Evolutionary conservation across 2,797 vertebrate species (phyloP), one percentile per base, ranked within the genome.

Genomic region (Poecilia velifera): DNA sequence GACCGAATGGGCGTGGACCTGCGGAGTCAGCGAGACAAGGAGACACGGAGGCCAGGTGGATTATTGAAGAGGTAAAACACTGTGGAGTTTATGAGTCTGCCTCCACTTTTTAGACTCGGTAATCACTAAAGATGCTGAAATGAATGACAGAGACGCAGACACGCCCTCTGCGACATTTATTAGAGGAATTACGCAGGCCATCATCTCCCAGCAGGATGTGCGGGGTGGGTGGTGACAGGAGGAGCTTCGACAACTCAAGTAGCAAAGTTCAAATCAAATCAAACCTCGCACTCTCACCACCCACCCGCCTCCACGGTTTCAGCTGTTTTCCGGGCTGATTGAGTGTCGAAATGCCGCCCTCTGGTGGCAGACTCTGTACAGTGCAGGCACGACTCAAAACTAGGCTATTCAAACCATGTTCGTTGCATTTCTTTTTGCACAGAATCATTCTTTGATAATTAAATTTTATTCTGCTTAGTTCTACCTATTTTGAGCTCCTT

Each of bases 1-100:
- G 43, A 93, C 93, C 0, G 92, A 94, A 74, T 93, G 94, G 82
- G 94, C 93, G 43, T 94, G 94, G 77, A 94, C 90, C 93, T 94
- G 87, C 14, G 39, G 28, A 57, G 79, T 79, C 36, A 43, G 79
- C 14, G 41, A 82, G 41, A 86, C 4, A 13, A 46, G 3, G n/a
- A 68, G 73, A 83, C 80, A 39, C 79, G 77, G 79, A 34, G 71
- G n/a, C 9, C 8, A 74, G 82, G 79, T 53, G 53, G 46, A 81
- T 84, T 43, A 45, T 82, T 34, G 36, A 43, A 70, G 76, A 77
- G 59, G 76, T 46, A 80, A 51, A 78, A 64, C 39, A 45, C 36
- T 43, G 66, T 79, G 81, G 82, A n/a, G 70, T 82, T 82, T 25
- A 55, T 71, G 62, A 81, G 68, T 74, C 80, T 73, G 73, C 74